phyloP scores from a whole-genome alignment of 1,140 invertebrate genomes.

The Drosophila varians region DNA sequence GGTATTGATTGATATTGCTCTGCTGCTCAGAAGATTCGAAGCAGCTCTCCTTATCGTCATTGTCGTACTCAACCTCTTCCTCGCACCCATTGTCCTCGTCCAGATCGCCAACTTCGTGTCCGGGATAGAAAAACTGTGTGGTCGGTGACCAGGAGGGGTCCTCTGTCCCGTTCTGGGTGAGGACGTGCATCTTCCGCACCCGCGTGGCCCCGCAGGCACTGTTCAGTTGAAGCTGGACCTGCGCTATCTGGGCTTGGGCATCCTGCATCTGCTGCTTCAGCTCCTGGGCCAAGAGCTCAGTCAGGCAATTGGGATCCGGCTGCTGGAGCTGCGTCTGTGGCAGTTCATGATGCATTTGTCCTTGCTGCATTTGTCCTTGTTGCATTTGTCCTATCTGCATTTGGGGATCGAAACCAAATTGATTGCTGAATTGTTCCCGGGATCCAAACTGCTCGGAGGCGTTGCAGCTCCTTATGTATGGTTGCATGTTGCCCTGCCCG shows the following conservation, averaged over 20 bases:
- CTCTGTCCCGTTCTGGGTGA: not conserved
- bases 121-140: not conserved
- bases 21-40: not conserved
- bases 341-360: not conserved
- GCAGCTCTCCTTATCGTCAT: not conserved
- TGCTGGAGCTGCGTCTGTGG: not conserved
- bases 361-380: not conserved
- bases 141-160: not conserved
- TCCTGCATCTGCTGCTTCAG: conserved; percentile 51
- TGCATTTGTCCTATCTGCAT: conserved; percentile 1
- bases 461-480: not conserved
- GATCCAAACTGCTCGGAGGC: not conserved
- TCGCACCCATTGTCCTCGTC: not conserved
- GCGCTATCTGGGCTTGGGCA: conserved; percentile 50
- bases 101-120: not conserved
- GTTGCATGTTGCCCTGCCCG: not conserved
- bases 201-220: conserved; percentile 12
- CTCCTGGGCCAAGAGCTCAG: conserved; percentile 48
- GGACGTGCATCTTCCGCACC: conserved; percentile 11
- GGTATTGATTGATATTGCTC: not conserved
- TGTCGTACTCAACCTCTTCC: too few species aligned
- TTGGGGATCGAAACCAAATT: not conserved
- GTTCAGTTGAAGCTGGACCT: conserved; percentile 49
- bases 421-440: not conserved
- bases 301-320: conserved; percentile 20